Conservation (phyloP, 2,888 invertebrate genomes). For the Rhingia rostrata region DNA sequence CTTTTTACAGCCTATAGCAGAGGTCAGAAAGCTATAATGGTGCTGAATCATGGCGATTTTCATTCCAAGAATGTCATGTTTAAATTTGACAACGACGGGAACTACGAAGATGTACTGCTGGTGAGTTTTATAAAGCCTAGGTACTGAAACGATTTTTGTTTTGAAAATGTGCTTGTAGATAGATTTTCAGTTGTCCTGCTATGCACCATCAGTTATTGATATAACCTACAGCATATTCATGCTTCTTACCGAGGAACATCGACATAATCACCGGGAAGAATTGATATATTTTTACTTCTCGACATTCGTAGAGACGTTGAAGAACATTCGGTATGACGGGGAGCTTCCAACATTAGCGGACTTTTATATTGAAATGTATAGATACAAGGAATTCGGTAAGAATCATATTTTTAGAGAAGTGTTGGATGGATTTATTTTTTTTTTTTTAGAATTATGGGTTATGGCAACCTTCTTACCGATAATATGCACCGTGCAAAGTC, state of each 20-base stretch:
- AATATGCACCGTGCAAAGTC: too few relatives aligned
- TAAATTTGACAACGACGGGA: constrained; percentile 29
- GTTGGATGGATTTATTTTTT: neutral
- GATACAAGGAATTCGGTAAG: constrained; percentile 46
- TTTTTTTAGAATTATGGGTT: constrained; percentile 38
- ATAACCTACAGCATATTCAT: constrained; percentile 45
- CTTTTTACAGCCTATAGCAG: constrained; percentile 35
- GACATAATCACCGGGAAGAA: constrained; percentile 47
- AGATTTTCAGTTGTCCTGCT: constrained; percentile 62
- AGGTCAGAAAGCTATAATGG: constrained; percentile 32
- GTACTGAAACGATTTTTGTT: neutral
- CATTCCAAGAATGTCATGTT: constrained; percentile 64
- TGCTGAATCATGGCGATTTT: constrained; percentile 63
- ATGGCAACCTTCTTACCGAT: constrained; percentile 38
- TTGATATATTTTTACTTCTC: constrained; percentile 47
- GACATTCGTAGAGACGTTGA: constrained; percentile 40
- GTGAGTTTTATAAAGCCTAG: constrained; percentile 14
- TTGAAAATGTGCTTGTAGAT: constrained; percentile 17
- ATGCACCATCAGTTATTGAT: constrained; percentile 54
- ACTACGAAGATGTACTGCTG: constrained; percentile 45
- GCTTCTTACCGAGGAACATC: constrained; percentile 34
- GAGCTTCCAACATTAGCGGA: constrained; percentile 37
- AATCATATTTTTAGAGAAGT: neutral
- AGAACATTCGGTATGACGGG: constrained; percentile 33
- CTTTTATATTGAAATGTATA: constrained; percentile 30